These are phyloP conservation scores for Dilophus febrilis DNA, from an alignment of 2,888 invertebrate species.

Conservation along the genomic window DNA sequence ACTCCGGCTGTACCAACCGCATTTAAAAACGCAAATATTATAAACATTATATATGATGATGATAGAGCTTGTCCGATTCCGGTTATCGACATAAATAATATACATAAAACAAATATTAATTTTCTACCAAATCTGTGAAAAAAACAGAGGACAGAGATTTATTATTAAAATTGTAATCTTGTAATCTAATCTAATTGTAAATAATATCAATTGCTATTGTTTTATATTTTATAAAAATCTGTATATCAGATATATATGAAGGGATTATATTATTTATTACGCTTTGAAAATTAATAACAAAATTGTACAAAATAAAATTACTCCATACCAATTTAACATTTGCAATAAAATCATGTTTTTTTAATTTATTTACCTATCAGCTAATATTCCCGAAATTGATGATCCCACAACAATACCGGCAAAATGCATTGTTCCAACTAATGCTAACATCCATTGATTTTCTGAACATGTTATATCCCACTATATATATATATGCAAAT, in stretches of 20 bases:
- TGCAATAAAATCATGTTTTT: neutral
- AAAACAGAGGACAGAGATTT: conserved; percentile 1
- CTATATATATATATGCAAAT: conserved; percentile 27
- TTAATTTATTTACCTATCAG: conserved; percentile 34
- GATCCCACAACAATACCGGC: conserved; percentile 44
- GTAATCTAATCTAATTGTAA: too few relatives aligned
- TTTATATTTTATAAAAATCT: too few relatives aligned
- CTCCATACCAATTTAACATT: too few relatives aligned
- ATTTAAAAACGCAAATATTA: conserved; percentile 36
- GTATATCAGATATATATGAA: neutral
- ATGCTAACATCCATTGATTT: conserved; percentile 41
- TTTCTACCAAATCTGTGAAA: conserved; percentile 39
- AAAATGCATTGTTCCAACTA: conserved; percentile 44
- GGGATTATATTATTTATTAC: neutral
- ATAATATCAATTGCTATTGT: too few relatives aligned
- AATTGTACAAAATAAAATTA: too few relatives aligned
- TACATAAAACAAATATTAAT: conserved; percentile 37
- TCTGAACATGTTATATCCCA: conserved; percentile 42
- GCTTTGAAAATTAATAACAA: neutral
- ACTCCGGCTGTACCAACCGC: conserved; percentile 44
- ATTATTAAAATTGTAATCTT: conserved; percentile 1
- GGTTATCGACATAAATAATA: conserved; percentile 37
- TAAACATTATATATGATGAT: conserved; percentile 35
- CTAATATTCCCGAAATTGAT: conserved; percentile 38
- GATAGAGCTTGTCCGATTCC: conserved; percentile 38